These are phyloP conservation scores for Callionymus lyra DNA, from an alignment of 2,113 vertebrate species.

Conservation along the genomic window DNA sequence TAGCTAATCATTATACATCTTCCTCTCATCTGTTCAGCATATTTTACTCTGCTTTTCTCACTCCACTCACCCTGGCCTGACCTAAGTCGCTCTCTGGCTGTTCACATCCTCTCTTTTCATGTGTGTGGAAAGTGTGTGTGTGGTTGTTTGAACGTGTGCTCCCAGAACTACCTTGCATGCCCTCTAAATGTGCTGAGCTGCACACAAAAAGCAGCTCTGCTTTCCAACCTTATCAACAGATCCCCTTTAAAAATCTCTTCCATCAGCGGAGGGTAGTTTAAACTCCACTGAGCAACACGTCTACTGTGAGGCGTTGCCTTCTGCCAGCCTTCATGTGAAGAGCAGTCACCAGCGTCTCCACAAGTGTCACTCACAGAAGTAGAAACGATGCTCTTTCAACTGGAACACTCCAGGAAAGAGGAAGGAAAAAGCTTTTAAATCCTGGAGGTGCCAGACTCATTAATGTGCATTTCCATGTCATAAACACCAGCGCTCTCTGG, in stretches of 20 bases:
- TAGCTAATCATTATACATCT: slow-evolving; percentile 48
- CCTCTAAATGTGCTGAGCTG: slow-evolving; percentile 54
- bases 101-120: background rate
- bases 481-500: slow-evolving; percentile 9
- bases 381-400: slow-evolving; percentile 11
- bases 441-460: slow-evolving; percentile 9
- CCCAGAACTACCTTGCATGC: slow-evolving; percentile 29
- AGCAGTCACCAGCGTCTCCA: slow-evolving; percentile 15
- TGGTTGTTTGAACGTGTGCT: slow-evolving; percentile 4
- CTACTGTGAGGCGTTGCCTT: slow-evolving; percentile 17
- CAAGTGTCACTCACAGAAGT: slow-evolving; percentile 18
- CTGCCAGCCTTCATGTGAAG: slow-evolving; percentile 15
- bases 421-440: slow-evolving; percentile 10
- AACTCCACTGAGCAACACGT: slow-evolving; percentile 5
- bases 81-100: background rate
- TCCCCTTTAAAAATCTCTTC: slow-evolving; percentile 11
- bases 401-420: slow-evolving; percentile 4
- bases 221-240: background rate
- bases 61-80: slow-evolving; percentile 19
- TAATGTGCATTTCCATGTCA: too few relatives aligned
- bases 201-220: slow-evolving; percentile 24
- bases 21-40: slow-evolving; percentile 33
- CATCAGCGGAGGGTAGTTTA: slow-evolving; percentile 6
- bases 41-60: slow-evolving; percentile 19
- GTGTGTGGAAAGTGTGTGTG: slow-evolving; percentile 1